These are phyloP conservation scores for Gobiocypris rarus DNA, from an alignment of 2,113 vertebrate genomes.

Conservation along the genomic window DNA sequence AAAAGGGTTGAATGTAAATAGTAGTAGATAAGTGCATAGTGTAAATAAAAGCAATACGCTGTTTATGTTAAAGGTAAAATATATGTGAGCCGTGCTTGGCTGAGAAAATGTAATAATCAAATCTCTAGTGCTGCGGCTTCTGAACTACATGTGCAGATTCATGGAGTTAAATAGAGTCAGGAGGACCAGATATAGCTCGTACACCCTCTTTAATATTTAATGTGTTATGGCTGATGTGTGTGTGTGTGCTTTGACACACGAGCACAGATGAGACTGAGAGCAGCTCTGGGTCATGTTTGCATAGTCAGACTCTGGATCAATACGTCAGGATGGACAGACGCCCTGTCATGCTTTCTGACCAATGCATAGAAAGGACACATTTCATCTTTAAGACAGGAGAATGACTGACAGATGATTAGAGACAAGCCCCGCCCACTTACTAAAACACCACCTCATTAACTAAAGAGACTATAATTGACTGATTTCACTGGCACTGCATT, in stretches of 20 bases:
- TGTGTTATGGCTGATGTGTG: neutral
- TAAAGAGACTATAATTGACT: neutral
- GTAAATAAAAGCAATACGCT: neutral
- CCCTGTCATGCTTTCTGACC: neutral
- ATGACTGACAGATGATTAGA: neutral
- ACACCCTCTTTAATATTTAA: neutral
- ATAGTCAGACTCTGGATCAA: conserved; percentile 5
- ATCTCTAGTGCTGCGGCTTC: neutral
- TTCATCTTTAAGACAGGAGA: neutral
- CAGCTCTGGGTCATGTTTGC: neutral
- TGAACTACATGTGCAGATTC: neutral
- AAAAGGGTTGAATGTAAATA: too few relatives aligned
- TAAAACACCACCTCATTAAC: neutral
- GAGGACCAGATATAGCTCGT: neutral
- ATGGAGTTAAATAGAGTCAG: neutral
- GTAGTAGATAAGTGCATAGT: neutral
- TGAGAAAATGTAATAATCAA: neutral
- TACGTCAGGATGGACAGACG: neutral
- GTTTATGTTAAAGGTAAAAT: neutral
- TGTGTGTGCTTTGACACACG: neutral
- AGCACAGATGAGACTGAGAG: too few relatives aligned
- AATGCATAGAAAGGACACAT: neutral
- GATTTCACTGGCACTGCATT: neutral
- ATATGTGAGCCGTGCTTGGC: neutral
- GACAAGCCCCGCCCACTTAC: neutral